A percentile compares a stretch with the other conserved stretches of the same genome.
Evolutionary conservation across 2,888 invertebrate species (phyloP).

Genomic region (Odontocolon sp.): DNA sequence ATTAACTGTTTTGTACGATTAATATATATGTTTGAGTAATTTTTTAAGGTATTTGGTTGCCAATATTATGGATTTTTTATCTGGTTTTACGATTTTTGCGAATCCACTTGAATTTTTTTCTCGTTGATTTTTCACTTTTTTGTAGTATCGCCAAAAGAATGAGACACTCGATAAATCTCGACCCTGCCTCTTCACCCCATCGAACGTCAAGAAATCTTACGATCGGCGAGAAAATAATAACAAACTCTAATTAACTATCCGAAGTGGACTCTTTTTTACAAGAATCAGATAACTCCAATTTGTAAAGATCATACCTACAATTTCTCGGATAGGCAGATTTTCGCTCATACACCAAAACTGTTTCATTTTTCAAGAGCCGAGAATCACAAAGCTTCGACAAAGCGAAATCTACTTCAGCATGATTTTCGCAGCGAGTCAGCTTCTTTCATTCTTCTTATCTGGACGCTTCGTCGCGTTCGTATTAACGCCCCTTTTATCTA

Average conservation of each 20-base stretch:
- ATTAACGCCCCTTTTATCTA: constrained; percentile 30
- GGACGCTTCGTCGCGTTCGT: not conserved
- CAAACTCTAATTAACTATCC: not conserved
- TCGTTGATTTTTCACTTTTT: constrained; percentile 4
- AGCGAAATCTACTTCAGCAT: not conserved
- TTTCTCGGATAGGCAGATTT: not conserved
- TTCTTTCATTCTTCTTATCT: constrained; percentile 24
- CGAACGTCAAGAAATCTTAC: not conserved
- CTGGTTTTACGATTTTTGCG: not conserved
- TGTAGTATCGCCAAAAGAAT: not conserved
- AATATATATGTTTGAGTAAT: not conserved
- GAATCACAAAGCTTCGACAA: not conserved
- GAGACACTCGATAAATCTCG: constrained; percentile 15
- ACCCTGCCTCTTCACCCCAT: not conserved
- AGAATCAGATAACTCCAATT: not conserved
- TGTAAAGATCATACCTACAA: not conserved
- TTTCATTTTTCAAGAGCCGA: not conserved
- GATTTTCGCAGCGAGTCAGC: constrained; percentile 11
- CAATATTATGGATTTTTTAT: not conserved
- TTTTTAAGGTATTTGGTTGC: not conserved
- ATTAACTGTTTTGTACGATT: not conserved
- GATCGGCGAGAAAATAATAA: not conserved
- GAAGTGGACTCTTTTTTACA: too few relatives aligned
- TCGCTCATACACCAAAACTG: too few relatives aligned
- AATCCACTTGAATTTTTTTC: not conserved